These are phyloP conservation scores for Eurytemora carolleeae DNA, from an alignment of 1,140 invertebrate genomes.

Conservation along the genomic window DNA sequence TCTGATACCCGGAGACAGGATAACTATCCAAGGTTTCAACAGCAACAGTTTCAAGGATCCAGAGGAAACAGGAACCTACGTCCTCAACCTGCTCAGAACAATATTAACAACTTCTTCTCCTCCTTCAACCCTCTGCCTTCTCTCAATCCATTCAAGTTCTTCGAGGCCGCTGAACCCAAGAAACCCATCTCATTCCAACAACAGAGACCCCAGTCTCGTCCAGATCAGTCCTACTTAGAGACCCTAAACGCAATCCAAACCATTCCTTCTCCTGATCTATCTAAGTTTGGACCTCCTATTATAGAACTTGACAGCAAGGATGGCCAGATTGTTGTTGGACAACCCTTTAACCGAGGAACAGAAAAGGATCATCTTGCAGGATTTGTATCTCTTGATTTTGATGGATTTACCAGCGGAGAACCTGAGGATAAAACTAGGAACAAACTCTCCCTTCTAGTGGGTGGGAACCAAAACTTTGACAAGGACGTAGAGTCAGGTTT, in stretches of 20 bases:
- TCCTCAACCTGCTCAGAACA: neutral
- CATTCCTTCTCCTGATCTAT: conserved; percentile 7
- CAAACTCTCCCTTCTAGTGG: conserved; percentile 2
- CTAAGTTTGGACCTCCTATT: conserved; percentile 6
- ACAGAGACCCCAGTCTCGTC: neutral
- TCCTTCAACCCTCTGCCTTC: neutral
- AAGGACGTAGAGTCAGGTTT: neutral
- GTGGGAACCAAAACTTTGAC: neutral
- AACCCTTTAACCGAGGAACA: neutral
- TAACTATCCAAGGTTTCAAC: too few species aligned
- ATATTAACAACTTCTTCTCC: neutral
- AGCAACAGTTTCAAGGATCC: too few species aligned
- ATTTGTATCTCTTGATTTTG: conserved; percentile 8
- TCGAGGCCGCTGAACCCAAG: too few species aligned
- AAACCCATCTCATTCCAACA: too few species aligned
- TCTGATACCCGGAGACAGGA: too few species aligned
- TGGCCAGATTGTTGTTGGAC: neutral
- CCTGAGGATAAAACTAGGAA: neutral
- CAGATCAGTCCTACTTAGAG: neutral
- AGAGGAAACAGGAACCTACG: neutral
- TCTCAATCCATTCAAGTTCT: neutral
- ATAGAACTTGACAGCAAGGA: conserved; percentile 3
- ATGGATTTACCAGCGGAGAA: neutral
- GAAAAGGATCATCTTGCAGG: conserved; percentile 6
- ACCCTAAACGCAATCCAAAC: neutral